Evolutionary conservation across 2,797 vertebrate species (phyloP).

Genomic region (Epinephelus coioides): DNA sequence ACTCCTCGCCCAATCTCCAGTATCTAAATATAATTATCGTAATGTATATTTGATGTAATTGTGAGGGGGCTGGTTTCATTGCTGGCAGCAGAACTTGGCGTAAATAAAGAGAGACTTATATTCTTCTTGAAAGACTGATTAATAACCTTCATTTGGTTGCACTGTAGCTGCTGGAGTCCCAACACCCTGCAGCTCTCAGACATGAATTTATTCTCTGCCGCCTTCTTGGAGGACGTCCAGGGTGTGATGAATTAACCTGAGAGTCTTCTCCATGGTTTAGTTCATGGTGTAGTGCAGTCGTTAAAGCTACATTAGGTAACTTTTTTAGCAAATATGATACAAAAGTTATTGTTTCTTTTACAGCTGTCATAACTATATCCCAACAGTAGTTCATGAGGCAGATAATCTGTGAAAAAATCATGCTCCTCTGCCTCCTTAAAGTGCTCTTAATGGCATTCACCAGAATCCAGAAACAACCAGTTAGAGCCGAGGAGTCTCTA

Average conservation of each 20-base stretch:
- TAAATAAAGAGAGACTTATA: constrained; percentile 67
- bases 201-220: constrained; percentile 67
- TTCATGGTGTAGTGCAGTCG: constrained; percentile 35
- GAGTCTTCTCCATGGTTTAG: constrained; percentile 42
- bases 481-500: too few species aligned
- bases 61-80: constrained; percentile 29
- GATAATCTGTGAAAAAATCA: too few species aligned
- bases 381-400: too few species aligned
- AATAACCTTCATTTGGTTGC: constrained; percentile 75
- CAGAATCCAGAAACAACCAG: too few species aligned
- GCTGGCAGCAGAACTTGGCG: constrained; percentile 35
- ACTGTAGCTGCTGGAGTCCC: constrained; percentile 68
- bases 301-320: neutral
- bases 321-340: too few species aligned
- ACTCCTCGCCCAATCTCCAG: constrained; percentile 2
- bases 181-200: constrained; percentile 62
- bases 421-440: too few species aligned
- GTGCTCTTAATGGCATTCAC: too few species aligned
- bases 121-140: constrained; percentile 65
- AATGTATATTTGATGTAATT: constrained; percentile 36
- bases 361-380: too few species aligned
- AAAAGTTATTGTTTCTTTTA: too few species aligned
- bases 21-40: constrained; percentile 33
- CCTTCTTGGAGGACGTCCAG: constrained; percentile 77
- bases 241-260: constrained; percentile 63